Evolutionary conservation across 2,113 vertebrate species (phyloP).

Genomic region (Bombycilla garrulus): DNA sequence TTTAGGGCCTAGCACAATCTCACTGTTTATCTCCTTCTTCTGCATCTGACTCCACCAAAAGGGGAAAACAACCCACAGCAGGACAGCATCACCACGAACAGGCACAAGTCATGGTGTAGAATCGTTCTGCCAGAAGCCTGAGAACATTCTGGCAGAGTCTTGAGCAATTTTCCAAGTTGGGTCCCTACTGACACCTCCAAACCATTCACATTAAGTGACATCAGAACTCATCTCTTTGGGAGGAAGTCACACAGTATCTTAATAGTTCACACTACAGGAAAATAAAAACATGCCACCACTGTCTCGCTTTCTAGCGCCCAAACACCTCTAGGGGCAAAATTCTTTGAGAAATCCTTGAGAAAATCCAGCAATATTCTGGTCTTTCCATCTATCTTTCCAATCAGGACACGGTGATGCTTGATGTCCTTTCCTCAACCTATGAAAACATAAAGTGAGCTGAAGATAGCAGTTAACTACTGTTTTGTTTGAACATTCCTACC

Average conservation of each 20-base stretch:
- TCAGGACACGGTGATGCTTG: neutral
- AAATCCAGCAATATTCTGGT: neutral
- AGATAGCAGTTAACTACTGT: neutral
- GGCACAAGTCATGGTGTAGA: accelerated
- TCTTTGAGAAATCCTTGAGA: neutral
- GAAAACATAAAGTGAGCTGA: neutral
- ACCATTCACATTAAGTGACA: neutral
- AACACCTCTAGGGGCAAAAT: neutral
- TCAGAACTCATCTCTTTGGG: neutral
- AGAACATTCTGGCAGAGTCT: neutral
- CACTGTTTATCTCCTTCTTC: neutral
- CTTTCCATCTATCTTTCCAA: neutral
- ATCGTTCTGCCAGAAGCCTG: neutral
- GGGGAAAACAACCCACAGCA: neutral
- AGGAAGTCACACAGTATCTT: neutral
- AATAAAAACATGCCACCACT: neutral
- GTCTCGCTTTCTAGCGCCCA: neutral
- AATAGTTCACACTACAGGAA: neutral
- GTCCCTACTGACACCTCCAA: neutral
- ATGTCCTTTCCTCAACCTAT: neutral
- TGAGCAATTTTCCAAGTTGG: neutral
- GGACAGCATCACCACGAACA: neutral
- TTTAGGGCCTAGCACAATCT: neutral
- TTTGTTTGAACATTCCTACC: neutral
- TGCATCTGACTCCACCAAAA: neutral